These are phyloP conservation scores for Dendrocincla fuliginosa DNA, from an alignment of 2,797 vertebrate genomes.

Conservation along the genomic window DNA sequence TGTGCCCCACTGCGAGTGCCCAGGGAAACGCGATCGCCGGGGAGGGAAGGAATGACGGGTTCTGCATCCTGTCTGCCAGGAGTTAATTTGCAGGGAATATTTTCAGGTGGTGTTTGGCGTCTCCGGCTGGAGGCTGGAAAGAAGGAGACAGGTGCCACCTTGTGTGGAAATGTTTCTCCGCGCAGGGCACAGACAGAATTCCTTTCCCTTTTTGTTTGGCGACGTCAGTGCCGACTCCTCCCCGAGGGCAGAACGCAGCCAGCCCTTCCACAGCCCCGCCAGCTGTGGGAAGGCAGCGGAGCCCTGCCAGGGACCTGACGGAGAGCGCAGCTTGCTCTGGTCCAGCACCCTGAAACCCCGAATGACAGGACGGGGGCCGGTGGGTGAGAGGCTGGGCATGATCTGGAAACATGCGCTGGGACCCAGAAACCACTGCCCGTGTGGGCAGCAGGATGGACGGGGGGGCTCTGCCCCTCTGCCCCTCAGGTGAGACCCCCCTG, in stretches of 20 bases:
- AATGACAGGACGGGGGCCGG: neutral
- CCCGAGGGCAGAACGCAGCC: neutral
- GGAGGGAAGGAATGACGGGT: rapidly evolving
- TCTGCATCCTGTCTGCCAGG: neutral
- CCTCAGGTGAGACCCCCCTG: neutral
- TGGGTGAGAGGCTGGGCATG: neutral
- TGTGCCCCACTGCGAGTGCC: neutral
- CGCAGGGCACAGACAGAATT: neutral
- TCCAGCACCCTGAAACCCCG: neutral
- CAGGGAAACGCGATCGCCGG: rapidly evolving
- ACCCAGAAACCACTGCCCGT: neutral
- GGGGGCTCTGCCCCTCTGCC: neutral
- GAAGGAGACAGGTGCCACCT: constrained; percentile 51
- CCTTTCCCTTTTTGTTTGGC: neutral
- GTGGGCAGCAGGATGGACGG: neutral
- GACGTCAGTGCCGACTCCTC: neutral
- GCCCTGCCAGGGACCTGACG: rapidly evolving
- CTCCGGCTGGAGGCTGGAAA: neutral
- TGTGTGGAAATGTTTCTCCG: neutral
- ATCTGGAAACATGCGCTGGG: neutral
- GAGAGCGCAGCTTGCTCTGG: rapidly evolving
- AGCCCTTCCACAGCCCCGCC: neutral
- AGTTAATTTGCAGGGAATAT: neutral
- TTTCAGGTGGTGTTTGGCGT: neutral
- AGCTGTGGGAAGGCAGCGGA: neutral